Conservation (phyloP, 2,888 invertebrate species). For the Hyles lineata region DNA sequence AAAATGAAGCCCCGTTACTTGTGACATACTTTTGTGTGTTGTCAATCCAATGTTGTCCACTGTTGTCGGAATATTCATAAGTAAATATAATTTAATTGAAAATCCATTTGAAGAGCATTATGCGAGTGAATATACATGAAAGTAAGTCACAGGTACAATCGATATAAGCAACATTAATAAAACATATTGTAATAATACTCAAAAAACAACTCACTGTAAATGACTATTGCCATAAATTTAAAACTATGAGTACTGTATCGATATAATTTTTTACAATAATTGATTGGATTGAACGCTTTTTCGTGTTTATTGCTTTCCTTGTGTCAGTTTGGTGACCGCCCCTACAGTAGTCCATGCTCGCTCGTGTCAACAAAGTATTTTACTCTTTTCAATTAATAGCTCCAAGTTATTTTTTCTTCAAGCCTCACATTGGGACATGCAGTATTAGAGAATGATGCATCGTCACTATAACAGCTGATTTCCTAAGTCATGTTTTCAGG, state of each 20-base stretch:
- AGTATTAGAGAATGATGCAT: constrained; percentile 85
- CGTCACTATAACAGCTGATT: constrained; percentile 84
- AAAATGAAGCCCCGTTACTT: constrained; percentile 62
- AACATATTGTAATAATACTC: constrained; percentile 73
- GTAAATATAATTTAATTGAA: background rate
- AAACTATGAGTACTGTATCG: constrained; percentile 71
- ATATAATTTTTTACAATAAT: constrained; percentile 77
- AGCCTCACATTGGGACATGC: constrained; percentile 83
- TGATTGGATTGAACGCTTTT: constrained; percentile 86
- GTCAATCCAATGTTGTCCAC: too few species aligned
- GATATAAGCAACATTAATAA: constrained; percentile 58
- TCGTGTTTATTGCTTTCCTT: constrained; percentile 87
- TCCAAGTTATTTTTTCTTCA: constrained; percentile 81
- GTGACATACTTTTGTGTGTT: constrained; percentile 59
- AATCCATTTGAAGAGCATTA: background rate
- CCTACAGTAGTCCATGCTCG: constrained; percentile 85
- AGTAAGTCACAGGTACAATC: constrained; percentile 65
- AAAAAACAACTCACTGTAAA: constrained; percentile 83
- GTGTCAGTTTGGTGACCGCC: constrained; percentile 85
- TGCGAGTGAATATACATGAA: constrained; percentile 28
- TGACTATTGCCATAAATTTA: constrained; percentile 63
- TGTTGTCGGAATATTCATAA: too few species aligned
- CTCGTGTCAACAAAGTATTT: constrained; percentile 79
- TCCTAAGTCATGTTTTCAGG: constrained; percentile 81
- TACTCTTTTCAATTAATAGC: constrained; percentile 80